Evolutionary conservation across 2,113 vertebrate genomes (phyloP).

Genomic region (Xenopus tropicalis): UCB_Xtro_10.0 CM004446.2:88998001-88998500

Average conservation of each 20-base stretch:
- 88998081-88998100: constrained; percentile 10
- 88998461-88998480: too few relatives aligned
- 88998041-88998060: constrained; percentile 14
- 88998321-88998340: not conserved
- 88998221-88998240: constrained; percentile 26
- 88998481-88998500: not conserved
- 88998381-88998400: not conserved
- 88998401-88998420: constrained; percentile 6
- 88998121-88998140: constrained; percentile 25
- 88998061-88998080: constrained; percentile 19
- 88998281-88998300: constrained; percentile 16
- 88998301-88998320: constrained; percentile 30
- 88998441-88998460: too few relatives aligned
- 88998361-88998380: not conserved
- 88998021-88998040: constrained; percentile 11
- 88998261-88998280: constrained; percentile 30
- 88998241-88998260: constrained; percentile 30
- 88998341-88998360: constrained; percentile 12
- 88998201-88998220: constrained; percentile 34
- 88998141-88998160: constrained; percentile 8
- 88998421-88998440: not conserved
- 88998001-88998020: too few relatives aligned
- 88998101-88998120: not conserved
- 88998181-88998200: constrained; percentile 17
- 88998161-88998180: constrained; percentile 20